Evolutionary conservation across 2,113 vertebrate genomes (phyloP), one percentile per base, ranked within the genome.

Genomic region (Pagrus major): DNA sequence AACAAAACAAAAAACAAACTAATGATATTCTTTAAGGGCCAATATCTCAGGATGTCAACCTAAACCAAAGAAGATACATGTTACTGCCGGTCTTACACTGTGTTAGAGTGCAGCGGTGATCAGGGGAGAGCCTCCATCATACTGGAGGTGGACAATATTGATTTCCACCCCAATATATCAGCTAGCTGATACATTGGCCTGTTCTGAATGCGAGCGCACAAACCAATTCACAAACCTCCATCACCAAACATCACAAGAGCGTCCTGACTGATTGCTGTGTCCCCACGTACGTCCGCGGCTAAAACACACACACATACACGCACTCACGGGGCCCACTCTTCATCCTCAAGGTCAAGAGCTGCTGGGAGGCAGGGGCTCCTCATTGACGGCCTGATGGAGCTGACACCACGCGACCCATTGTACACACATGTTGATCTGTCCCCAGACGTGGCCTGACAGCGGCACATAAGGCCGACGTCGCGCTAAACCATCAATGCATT

Each of bases 341-440:
- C 85, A 84, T 92, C 85, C 78, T 85, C 90, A 94, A 94, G 93
- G 93, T 93, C 90, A 91, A 89, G 86, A 81, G 87, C 82, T 64
- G 74, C 73, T 41, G 74, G 76, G 80, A 84, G 83, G 65, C 67
- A 5, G 78, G 10, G 65, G 73, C 77, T 86, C 59, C 75, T 86
- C 76, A 9, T 64, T 56, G 81, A 79, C 37, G 60, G 83, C 59
- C 73, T 87, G 89, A 92, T 86, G 89, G 74, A 79, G 65, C 85
- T 87, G 91, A 93, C 91, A 90, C 85, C 49, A 0, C 23, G 3
- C 39, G 46, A 72, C 87, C 86, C 88, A 74, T 68, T 85, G 87
- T 84, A 75, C 85, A 88, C 88, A 91, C 91, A 79, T 89, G 91
- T 93, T 92, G 91, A 92, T 90, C 88, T 81, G 82, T 88, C 89